phyloP scores from a whole-genome alignment of 1,140 invertebrate genomes.

The Ostrea denselamellosa region DNA sequence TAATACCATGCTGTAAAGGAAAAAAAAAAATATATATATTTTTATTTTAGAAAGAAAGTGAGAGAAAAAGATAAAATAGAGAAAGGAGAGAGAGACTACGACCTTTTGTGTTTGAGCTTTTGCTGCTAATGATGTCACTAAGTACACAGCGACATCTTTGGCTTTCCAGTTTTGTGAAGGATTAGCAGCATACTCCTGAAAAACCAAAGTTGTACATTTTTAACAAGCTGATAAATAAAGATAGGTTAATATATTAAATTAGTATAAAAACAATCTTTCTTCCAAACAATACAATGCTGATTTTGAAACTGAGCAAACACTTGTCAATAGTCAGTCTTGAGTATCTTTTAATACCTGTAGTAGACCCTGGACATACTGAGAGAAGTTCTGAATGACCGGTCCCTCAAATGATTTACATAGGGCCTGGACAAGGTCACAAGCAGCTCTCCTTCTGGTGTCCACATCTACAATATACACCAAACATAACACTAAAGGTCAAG shows the following conservation, averaged over 20 bases:
- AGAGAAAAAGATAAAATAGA: background rate
- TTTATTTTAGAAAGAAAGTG: background rate
- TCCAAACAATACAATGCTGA: no score
- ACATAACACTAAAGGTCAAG: no score
- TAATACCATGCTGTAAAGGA: slow-evolving; percentile 87
- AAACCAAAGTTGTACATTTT: slow-evolving; percentile 22
- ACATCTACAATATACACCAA: slow-evolving; percentile 84
- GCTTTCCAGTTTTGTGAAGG: slow-evolving; percentile 90
- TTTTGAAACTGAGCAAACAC: no score
- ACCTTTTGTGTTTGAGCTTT: slow-evolving; percentile 91
- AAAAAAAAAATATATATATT: background rate
- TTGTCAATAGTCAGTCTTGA: no score
- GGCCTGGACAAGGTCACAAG: slow-evolving; percentile 96
- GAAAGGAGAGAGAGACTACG: background rate
- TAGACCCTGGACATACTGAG: slow-evolving; percentile 86
- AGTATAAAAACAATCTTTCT: no score
- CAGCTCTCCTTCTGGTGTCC: slow-evolving; percentile 94
- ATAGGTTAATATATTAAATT: no score
- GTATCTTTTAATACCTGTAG: slow-evolving; percentile 78
- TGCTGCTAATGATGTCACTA: slow-evolving; percentile 95
- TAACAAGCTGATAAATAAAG: background rate
- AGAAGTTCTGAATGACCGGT: slow-evolving; percentile 95
- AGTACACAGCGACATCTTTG: slow-evolving; percentile 97
- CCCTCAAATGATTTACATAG: slow-evolving; percentile 93
- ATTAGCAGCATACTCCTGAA: slow-evolving; percentile 88